Evolutionary conservation across 2,113 vertebrate species (phyloP), one percentile per base, ranked within the genome.

Genomic region (Thunnus thynnus): DNA sequence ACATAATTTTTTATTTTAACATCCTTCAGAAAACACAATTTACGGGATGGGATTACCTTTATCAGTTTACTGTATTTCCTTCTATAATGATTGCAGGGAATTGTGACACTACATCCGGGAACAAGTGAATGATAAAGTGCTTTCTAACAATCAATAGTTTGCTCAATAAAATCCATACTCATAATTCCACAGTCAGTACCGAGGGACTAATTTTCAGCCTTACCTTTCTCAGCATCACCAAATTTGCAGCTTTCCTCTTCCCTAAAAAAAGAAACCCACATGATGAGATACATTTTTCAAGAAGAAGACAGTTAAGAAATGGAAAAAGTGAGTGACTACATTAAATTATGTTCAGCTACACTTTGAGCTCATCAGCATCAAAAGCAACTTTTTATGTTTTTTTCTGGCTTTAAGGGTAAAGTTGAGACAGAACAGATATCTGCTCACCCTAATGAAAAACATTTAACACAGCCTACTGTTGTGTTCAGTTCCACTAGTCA

Each of bases 151-250:
- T 20, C 2, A 52, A 25, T 20, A 30, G 7, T 56, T 51, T 41
- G 5, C 57, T 50, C 12, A 71, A 50, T 51, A 69, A 80, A 77
- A 47, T 16, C 6, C 3, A n/a, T 12, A 3, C 14, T 60, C 5
- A 27, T 16, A 36, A 62, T 7, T 58, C 13, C 4, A 50, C 16
- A 58, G 22, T n/a, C 17, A 51, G 16, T 3, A 50, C 4, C 36
- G 1, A 2, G 5, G 32, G 6, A 14, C 17, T 17, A 69, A 8
- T 54, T n/a, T 58, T 47, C 41, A 50, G 30, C 14, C 83, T 84
- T 83, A 94, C 92, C 89, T 89, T 92, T 86, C 55, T 86, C 80
- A 93, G 65, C 91, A 93, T 93, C 72, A 50, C 80, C 25, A 30
- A 41, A 1, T 50, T 17, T 57, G 11, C 30, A 51, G 65, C n/a